Evolutionary conservation across 1,140 invertebrate genomes (phyloP), one percentile per base, ranked within the genome.

Genomic region (Drosophila sechellia): DNA sequence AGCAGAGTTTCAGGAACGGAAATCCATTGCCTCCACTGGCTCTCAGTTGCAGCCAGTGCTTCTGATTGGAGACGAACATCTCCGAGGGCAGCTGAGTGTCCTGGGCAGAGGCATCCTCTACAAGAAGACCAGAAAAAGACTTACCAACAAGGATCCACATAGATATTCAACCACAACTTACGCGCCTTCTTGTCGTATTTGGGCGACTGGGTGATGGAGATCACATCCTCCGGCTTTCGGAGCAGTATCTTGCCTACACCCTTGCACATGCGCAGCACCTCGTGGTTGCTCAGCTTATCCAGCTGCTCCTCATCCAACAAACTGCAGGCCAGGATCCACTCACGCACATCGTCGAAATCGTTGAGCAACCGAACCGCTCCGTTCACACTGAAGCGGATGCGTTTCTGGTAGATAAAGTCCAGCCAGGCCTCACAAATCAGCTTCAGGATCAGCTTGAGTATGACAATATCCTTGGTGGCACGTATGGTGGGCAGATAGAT

Each of bases 21-120:
- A 90, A 90, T 4, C 83, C 84, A 43, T 60, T 84, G 50, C 89
- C 83, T 11, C 83, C 76, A 25, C 60, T 81, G 50, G 95, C 95
- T 12, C 96, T 94, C 20, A 97, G 91, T 64, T 96, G 95, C 4
- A 97, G 93, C 96, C 96, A 97, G 77, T 97, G 95, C 90, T 97
- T 95, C 92, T 97, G 96, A 92, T 97, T 97, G 0, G 96, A 96
- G 1, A 97, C 96, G 81, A 97, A 97, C 96, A 97, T 97, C 92
- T 97, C 96, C 0, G 96, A 95, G 0, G 96, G 96, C 94, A 97
- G 94, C 73, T 94, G 90, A 34, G 94, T 93, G 50, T 92, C 92
- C 58, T 92, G 89, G 2, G 77, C 83, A 39, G 85, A 89, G 48
- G 75, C 58, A 25, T 89, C 90, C 46, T 73, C 79, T 92, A 48